These are phyloP conservation scores for Drosophila barbarae DNA, from an alignment of 2,888 invertebrate species.

Conservation along the genomic window DNA sequence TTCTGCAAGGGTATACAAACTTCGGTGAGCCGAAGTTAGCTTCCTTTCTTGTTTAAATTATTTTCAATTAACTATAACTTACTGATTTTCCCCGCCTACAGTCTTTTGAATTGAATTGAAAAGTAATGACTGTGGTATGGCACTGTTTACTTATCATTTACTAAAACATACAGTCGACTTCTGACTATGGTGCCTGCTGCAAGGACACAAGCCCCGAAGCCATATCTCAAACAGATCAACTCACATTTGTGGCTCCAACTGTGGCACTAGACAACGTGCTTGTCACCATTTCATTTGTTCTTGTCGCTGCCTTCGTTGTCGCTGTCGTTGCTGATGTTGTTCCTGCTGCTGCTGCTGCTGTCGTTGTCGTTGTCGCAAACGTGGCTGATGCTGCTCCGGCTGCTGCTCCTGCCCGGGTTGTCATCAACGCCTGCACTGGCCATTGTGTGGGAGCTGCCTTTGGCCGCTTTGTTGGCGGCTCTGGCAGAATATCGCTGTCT, in stretches of 20 bases:
- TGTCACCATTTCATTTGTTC: slow-evolving; percentile 56
- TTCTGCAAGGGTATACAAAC: no score
- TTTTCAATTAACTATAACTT: background rate
- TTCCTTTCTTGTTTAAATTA: background rate
- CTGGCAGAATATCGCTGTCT: slow-evolving; percentile 77
- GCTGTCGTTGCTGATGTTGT: slow-evolving; percentile 25
- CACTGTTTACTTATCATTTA: background rate
- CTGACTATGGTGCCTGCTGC: background rate
- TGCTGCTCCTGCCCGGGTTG: slow-evolving; percentile 25
- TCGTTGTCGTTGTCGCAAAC: slow-evolving; percentile 34
- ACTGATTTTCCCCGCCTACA: background rate
- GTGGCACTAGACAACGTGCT: slow-evolving; percentile 51
- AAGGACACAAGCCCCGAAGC: slow-evolving; percentile 3
- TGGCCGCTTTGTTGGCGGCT: slow-evolving; percentile 76
- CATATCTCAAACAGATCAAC: slow-evolving; percentile 32
- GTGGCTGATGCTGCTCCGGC: slow-evolving; percentile 1
- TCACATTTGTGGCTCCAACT: slow-evolving; percentile 57
- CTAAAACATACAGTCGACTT: background rate
- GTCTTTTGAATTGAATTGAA: background rate
- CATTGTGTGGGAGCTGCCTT: slow-evolving; percentile 45
- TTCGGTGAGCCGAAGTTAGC: no score
- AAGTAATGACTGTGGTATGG: background rate
- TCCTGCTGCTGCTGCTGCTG: slow-evolving; percentile 17
- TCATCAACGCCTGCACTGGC: slow-evolving; percentile 32
- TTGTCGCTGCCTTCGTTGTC: slow-evolving; percentile 41